Percentiles rank a stretch among this genome's conserved stretches.
These are phyloP conservation scores for Phortica okadai DNA, from an alignment of 2,888 invertebrate species.

Conservation along the genomic window DNA sequence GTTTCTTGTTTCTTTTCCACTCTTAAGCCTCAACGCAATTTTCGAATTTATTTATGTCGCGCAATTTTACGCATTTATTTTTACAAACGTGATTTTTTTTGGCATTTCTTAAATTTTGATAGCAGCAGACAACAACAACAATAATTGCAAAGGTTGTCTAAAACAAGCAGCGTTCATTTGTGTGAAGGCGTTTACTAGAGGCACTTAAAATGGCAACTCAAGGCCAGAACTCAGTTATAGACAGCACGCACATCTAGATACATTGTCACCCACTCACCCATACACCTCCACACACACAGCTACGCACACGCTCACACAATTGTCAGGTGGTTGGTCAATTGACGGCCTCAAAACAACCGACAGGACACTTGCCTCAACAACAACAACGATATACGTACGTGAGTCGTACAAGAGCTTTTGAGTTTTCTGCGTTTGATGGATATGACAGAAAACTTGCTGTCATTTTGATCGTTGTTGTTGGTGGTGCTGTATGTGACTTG, in stretches of 20 bases:
- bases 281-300: background rate
- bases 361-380: background rate
- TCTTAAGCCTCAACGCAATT: too few species aligned
- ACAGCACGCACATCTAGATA: background rate
- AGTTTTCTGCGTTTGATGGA: conserved; percentile 16
- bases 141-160: too few species aligned
- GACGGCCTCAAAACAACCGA: conserved; percentile 10
- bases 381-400: background rate
- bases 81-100: too few species aligned
- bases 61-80: too few species aligned
- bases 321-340: conserved; percentile 28
- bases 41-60: too few species aligned
- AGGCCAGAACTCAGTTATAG: background rate
- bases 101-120: too few species aligned
- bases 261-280: background rate
- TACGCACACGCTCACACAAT: conserved; percentile 1
- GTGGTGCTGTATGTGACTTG: conserved; percentile 33
- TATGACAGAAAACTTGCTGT: conserved; percentile 49
- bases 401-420: background rate
- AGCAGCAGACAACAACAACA: too few species aligned
- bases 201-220: conserved; percentile 13
- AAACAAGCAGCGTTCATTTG: background rate
- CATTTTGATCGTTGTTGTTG: conserved; percentile 41
- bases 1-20: too few species aligned
- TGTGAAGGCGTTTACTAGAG: background rate